These are phyloP conservation scores for Neodiprion fabricii DNA, from an alignment of 1,140 invertebrate species.

Conservation along the genomic window DNA sequence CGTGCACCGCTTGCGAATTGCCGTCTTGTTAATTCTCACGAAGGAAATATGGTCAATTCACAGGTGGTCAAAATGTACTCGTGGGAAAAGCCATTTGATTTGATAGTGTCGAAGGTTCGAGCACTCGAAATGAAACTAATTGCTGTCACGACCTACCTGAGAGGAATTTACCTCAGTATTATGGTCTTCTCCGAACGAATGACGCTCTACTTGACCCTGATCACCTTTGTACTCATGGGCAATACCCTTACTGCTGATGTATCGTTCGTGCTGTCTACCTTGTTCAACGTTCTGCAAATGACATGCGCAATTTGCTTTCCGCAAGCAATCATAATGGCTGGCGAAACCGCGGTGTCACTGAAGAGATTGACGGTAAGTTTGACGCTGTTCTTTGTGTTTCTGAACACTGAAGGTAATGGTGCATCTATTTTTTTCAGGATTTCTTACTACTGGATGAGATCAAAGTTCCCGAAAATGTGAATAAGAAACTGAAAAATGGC, in stretches of 20 bases:
- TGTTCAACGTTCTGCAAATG: slow-evolving; percentile 72
- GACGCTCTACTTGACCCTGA: slow-evolving; percentile 76
- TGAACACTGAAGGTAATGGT: no score
- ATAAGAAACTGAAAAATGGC: not conserved
- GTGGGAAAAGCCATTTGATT: slow-evolving; percentile 76
- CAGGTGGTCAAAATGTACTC: slow-evolving; percentile 83
- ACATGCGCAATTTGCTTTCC: slow-evolving; percentile 76
- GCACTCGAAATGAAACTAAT: slow-evolving; percentile 73
- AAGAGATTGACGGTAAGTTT: slow-evolving; percentile 59
- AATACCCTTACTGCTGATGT: slow-evolving; percentile 73
- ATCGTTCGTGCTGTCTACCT: slow-evolving; percentile 68
- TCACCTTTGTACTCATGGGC: slow-evolving; percentile 72
- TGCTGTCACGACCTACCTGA: slow-evolving; percentile 72
- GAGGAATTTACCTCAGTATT: slow-evolving; percentile 73
- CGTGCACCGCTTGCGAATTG: not conserved
- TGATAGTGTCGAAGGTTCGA: slow-evolving; percentile 63
- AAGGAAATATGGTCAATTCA: not conserved
- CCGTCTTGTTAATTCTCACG: not conserved
- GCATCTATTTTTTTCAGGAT: no score
- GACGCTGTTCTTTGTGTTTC: not conserved
- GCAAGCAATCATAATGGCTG: slow-evolving; percentile 70
- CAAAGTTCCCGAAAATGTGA: no score
- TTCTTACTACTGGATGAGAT: no score
- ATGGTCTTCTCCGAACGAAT: slow-evolving; percentile 77
- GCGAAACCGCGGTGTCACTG: slow-evolving; percentile 73